Evolutionary conservation across 2,888 invertebrate species (phyloP).

Genomic region (Dolichopus griseipennis): DNA sequence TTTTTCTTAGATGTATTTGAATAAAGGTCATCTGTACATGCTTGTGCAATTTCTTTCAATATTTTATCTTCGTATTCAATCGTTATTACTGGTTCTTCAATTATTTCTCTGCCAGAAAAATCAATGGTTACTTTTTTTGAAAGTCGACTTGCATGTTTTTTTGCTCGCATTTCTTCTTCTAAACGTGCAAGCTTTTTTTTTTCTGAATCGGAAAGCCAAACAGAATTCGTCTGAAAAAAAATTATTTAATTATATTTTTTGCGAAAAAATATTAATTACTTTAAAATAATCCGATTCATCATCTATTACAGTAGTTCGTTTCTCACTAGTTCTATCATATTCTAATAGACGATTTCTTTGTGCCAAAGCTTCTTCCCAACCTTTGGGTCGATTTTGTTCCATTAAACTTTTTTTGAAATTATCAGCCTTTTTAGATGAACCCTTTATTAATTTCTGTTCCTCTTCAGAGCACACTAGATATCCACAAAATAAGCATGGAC

Average conservation of each 20-base stretch:
- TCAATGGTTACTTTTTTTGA: slow-evolving; percentile 66
- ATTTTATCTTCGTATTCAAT: slow-evolving; percentile 41
- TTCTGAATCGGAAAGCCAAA: slow-evolving; percentile 70
- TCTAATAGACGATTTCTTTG: slow-evolving; percentile 75
- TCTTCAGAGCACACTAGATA: slow-evolving; percentile 71
- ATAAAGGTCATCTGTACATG: slow-evolving; percentile 20
- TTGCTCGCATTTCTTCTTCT: slow-evolving; percentile 57
- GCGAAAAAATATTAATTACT: slow-evolving; percentile 20
- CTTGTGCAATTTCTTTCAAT: slow-evolving; percentile 40
- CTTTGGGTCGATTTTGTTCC: slow-evolving; percentile 51
- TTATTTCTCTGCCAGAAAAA: slow-evolving; percentile 56
- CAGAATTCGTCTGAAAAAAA: slow-evolving; percentile 52
- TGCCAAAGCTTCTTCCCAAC: slow-evolving; percentile 62
- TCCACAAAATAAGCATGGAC: slow-evolving; percentile 90
- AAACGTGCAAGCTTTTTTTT: slow-evolving; percentile 56
- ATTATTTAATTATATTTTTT: background rate
- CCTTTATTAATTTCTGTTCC: slow-evolving; percentile 57
- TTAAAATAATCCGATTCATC: slow-evolving; percentile 92
- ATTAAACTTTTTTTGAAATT: slow-evolving; percentile 56
- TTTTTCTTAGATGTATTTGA: slow-evolving; percentile 29
- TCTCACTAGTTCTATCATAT: slow-evolving; percentile 67
- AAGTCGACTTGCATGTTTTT: slow-evolving; percentile 59
- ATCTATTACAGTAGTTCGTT: slow-evolving; percentile 51
- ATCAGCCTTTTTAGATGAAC: slow-evolving; percentile 59
- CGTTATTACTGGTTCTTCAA: slow-evolving; percentile 44